A percentile compares a stretch with the other conserved stretches of the same genome.
Evolutionary conservation across 2,888 invertebrate genomes (phyloP).

Genomic region (Orthosia gothica): DNA sequence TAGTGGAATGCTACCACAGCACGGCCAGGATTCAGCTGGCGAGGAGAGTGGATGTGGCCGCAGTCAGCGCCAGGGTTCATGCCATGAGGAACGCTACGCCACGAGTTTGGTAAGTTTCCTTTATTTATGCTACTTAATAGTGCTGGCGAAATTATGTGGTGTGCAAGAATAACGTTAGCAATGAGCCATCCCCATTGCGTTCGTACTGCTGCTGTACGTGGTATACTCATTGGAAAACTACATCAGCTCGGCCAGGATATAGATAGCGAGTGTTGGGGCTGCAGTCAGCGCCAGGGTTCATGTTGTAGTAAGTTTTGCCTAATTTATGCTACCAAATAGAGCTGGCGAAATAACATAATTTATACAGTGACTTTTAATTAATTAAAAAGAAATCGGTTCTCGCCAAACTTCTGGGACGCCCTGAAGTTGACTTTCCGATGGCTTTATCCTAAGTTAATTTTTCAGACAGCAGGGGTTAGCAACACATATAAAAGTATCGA

Average conservation of each 20-base stretch:
- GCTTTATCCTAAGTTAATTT: neutral
- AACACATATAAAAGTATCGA: neutral
- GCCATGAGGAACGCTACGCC: conserved; percentile 94
- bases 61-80: conserved; percentile 93
- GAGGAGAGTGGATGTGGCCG: conserved; percentile 92
- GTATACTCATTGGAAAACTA: neutral
- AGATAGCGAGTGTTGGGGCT: too few species aligned
- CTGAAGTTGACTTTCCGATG: too few species aligned
- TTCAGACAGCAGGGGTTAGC: too few species aligned
- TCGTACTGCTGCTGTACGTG: neutral
- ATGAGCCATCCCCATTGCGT: neutral
- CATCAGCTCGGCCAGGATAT: too few species aligned
- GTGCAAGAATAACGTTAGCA: neutral
- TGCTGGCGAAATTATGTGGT: neutral
- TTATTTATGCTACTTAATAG: neutral
- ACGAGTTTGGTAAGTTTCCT: conserved; percentile 93
- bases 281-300: neutral
- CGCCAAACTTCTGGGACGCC: too few species aligned
- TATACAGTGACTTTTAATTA: too few species aligned
- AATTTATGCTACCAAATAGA: neutral
- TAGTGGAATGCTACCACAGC: conserved; percentile 96
- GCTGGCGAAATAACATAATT: neutral
- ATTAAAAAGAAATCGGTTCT: too few species aligned
- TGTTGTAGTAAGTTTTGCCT: conserved; percentile 92
- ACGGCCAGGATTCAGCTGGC: conserved; percentile 94